These are phyloP conservation scores for Malacosoma neustria DNA, from an alignment of 2,888 invertebrate genomes.

Conservation along the genomic window DNA sequence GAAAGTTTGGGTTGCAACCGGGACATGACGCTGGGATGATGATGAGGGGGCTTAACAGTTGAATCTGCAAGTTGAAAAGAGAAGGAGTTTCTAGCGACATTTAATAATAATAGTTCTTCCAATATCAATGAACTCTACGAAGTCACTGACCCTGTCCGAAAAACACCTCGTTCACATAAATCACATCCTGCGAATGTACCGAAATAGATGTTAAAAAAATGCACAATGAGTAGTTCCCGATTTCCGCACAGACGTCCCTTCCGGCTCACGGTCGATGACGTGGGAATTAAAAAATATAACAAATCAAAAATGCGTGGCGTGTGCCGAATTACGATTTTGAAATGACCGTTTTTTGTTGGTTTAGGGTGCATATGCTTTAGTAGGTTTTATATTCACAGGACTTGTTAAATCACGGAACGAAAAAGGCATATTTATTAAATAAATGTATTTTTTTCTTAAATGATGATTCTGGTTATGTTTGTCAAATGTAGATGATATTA, in stretches of 20 bases:
- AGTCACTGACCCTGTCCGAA: conserved; percentile 30
- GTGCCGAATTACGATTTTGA: conserved; percentile 50
- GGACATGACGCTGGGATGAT: too few species aligned
- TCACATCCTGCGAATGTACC: conserved; percentile 60
- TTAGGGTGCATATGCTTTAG: conserved; percentile 20
- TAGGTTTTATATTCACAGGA: too few species aligned
- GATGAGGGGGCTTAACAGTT: too few species aligned
- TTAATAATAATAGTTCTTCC: too few species aligned
- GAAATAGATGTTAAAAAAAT: conserved; percentile 58
- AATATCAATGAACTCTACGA: neutral
- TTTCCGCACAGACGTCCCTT: conserved; percentile 55
- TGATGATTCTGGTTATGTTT: too few species aligned
- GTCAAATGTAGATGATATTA: too few species aligned
- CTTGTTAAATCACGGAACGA: too few species aligned
- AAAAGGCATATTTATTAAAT: too few species aligned
- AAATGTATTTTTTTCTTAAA: too few species aligned
- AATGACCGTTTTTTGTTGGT: conserved; percentile 22
- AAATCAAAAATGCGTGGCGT: conserved; percentile 42
- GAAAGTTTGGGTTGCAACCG: too few species aligned
- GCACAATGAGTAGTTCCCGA: conserved; percentile 46
- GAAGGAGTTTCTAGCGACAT: too few species aligned
- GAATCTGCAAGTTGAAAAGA: too few species aligned
- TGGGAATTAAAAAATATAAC: conserved; percentile 14
- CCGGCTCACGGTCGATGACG: conserved; percentile 48
- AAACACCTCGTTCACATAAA: conserved; percentile 16